Conservation (phyloP, 1,140 invertebrate genomes). For the Lordiphosa stackelbergi region DNA sequence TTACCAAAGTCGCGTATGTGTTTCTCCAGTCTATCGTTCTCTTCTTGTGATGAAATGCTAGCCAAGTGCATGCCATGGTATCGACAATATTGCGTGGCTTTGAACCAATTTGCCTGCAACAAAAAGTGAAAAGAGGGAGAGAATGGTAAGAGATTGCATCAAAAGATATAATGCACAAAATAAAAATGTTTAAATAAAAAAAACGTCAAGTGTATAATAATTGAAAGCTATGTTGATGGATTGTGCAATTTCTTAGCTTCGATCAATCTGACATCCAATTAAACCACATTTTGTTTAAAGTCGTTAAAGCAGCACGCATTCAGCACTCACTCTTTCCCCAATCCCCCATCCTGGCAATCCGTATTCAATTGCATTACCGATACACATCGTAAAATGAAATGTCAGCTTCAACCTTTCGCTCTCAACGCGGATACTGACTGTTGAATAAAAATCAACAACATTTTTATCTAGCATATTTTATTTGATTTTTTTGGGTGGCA, state of each 20-base stretch:
- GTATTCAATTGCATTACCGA: constrained; percentile 8
- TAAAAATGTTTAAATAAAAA: constrained; percentile 1
- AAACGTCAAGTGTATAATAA: not conserved
- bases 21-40: constrained; percentile 91
- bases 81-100: constrained; percentile 92
- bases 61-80: constrained; percentile 95
- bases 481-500: not conserved
- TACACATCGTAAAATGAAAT: not conserved
- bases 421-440: not conserved
- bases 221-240: too few species aligned
- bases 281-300: not conserved
- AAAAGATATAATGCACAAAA: constrained; percentile 6
- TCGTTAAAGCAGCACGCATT: not conserved
- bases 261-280: too few species aligned
- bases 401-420: constrained; percentile 3
- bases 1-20: constrained; percentile 89
- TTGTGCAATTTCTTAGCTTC: too few species aligned
- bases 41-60: constrained; percentile 91
- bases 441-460: constrained; percentile 2
- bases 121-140: constrained; percentile 1
- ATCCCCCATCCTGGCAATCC: not conserved
- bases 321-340: not conserved
- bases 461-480: constrained; percentile 1
- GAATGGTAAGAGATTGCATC: constrained; percentile 3
- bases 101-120: constrained; percentile 93